phyloP scores from a whole-genome alignment of 2,888 invertebrate species.

The Oasisia sp. region DNA sequence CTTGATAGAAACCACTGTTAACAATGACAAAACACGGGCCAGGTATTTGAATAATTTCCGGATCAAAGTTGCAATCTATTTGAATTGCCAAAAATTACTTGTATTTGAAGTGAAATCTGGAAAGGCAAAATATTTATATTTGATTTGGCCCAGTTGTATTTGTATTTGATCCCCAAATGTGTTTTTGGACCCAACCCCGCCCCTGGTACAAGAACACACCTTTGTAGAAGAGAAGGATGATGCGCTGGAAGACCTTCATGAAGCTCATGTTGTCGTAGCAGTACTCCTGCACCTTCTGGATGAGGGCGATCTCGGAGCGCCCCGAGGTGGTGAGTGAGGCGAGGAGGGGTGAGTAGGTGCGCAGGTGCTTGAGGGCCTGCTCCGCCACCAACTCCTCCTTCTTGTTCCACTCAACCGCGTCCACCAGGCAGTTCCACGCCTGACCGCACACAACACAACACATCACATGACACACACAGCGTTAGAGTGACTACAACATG shows the following conservation, averaged over 20 bases:
- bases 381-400: slow-evolving; percentile 96
- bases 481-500: not conserved
- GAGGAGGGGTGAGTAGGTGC: slow-evolving; percentile 84
- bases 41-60: too few species aligned
- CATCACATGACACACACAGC: not conserved
- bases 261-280: slow-evolving; percentile 99
- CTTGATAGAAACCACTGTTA: too few species aligned
- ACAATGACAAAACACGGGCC: too few species aligned
- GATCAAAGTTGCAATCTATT: too few species aligned
- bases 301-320: slow-evolving; percentile 86
- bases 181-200: too few species aligned
- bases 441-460: slow-evolving; percentile 57
- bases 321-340: slow-evolving; percentile 87
- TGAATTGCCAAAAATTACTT: too few species aligned
- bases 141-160: too few species aligned
- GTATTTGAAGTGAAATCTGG: too few species aligned
- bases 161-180: too few species aligned
- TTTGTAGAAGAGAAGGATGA: slow-evolving; percentile 95
- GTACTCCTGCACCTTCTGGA: slow-evolving; percentile 89
- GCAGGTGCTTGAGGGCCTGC: slow-evolving; percentile 80
- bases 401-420: slow-evolving; percentile 97
- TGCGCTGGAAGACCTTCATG: slow-evolving; percentile 98
- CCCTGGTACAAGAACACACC: slow-evolving; percentile 69
- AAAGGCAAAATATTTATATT: too few species aligned
- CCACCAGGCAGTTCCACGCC: slow-evolving; percentile 96